These are phyloP conservation scores for Masticophis lateralis DNA, from an alignment of 2,797 vertebrate genomes.

Conservation along the genomic window DNA sequence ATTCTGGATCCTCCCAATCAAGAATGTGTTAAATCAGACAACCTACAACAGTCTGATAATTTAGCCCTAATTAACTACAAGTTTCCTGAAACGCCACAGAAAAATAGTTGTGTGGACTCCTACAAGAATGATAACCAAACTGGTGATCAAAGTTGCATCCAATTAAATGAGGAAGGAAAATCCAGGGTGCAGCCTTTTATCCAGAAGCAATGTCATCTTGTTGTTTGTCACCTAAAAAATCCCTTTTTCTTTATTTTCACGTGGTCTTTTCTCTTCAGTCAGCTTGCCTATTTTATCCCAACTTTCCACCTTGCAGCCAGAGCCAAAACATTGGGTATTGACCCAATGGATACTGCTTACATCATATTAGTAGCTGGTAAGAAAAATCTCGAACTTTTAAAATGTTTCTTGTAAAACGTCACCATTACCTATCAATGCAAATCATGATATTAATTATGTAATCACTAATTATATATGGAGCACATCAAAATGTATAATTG, in stretches of 20 bases:
- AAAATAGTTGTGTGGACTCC: rapidly evolving
- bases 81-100: not conserved
- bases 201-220: slow-evolving; percentile 74
- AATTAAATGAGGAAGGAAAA: not conserved
- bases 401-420: not conserved
- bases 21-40: not conserved
- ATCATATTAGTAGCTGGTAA: slow-evolving; percentile 89
- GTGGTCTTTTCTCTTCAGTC: slow-evolving; percentile 90
- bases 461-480: not conserved
- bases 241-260: slow-evolving; percentile 91
- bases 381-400: slow-evolving; percentile 39
- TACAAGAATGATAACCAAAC: slow-evolving; percentile 35
- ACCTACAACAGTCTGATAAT: not conserved
- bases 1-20: not conserved
- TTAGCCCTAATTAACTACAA: not conserved
- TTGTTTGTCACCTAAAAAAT: slow-evolving; percentile 83
- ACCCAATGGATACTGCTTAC: slow-evolving; percentile 88
- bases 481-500: not conserved
- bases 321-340: slow-evolving; percentile 83
- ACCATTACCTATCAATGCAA: not conserved
- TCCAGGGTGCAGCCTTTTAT: slow-evolving; percentile 39
- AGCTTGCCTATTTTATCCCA: slow-evolving; percentile 89
- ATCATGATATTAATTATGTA: not conserved
- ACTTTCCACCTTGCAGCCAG: slow-evolving; percentile 89
- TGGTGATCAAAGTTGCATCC: slow-evolving; percentile 26